Evolutionary conservation across 2,113 vertebrate species (phyloP).

Genomic region (Tursiops truncatus): DNA sequence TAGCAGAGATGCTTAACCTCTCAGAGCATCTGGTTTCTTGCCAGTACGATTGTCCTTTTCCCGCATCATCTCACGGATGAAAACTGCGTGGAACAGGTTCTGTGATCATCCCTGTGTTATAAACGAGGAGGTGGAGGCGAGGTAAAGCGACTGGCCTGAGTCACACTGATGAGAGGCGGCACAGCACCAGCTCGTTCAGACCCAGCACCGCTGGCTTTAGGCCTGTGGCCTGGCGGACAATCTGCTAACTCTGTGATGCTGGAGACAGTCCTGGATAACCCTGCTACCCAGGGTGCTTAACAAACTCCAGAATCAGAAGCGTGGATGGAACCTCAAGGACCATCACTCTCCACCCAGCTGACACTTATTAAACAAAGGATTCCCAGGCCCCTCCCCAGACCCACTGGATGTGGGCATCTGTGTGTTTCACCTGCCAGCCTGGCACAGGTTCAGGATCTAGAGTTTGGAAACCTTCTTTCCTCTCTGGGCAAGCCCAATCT

Average conservation of each 20-base stretch:
- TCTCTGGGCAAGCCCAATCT: neutral
- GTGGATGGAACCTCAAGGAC: neutral
- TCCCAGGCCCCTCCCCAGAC: neutral
- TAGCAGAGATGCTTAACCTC: neutral
- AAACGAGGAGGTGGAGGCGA: rapidly evolving
- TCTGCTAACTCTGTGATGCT: neutral
- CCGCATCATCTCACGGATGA: neutral
- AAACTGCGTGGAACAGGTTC: neutral
- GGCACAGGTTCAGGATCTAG: neutral
- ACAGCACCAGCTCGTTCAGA: rapidly evolving
- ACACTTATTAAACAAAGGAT: neutral
- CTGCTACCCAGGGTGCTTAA: neutral
- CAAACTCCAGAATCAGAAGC: neutral
- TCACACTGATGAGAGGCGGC: neutral
- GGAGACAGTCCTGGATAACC: neutral
- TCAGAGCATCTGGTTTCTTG: neutral
- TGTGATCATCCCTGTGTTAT: neutral
- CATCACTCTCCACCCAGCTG: too few species aligned
- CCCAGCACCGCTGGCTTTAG: neutral
- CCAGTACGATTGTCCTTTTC: neutral
- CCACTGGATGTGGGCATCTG: neutral
- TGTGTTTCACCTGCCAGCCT: rapidly evolving
- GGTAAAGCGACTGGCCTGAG: neutral
- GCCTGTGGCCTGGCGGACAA: neutral
- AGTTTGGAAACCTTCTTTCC: neutral